These are phyloP conservation scores for Neogale vison DNA, from an alignment of 2,113 vertebrate genomes.

Conservation along the genomic window DNA sequence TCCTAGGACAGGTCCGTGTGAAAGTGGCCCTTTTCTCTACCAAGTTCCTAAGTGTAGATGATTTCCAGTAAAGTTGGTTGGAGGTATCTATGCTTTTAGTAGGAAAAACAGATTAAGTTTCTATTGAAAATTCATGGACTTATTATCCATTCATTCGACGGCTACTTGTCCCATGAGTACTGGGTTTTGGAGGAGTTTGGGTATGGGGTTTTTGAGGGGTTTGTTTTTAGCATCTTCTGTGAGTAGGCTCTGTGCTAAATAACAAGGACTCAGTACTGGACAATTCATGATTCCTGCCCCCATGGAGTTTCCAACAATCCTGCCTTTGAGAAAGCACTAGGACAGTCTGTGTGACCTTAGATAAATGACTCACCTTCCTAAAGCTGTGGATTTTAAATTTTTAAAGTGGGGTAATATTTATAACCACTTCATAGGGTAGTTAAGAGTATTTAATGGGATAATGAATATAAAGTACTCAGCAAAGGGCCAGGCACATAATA, in stretches of 20 bases:
- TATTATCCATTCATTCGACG: neutral
- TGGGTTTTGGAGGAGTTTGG: neutral
- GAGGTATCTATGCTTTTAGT: neutral
- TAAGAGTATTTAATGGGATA: slow-evolving; percentile 13
- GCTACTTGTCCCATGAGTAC: neutral
- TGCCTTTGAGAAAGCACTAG: neutral
- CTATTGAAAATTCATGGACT: neutral
- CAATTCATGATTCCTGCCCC: neutral
- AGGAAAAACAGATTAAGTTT: neutral
- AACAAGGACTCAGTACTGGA: neutral
- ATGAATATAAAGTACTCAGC: slow-evolving; percentile 12
- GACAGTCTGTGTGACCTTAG: neutral
- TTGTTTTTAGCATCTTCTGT: neutral
- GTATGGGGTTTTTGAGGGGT: neutral
- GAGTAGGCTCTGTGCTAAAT: neutral
- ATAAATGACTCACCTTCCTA: neutral
- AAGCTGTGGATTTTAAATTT: neutral
- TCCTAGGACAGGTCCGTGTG: neutral
- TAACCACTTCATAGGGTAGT: neutral
- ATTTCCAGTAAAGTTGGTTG: neutral
- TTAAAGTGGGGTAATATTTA: neutral
- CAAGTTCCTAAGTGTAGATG: neutral
- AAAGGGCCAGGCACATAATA: neutral
- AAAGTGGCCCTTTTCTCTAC: neutral
- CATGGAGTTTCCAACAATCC: neutral